Base-by-base conservation (phyloP, 2,888 invertebrate genomes). In the Dicycla oo region DNA sequence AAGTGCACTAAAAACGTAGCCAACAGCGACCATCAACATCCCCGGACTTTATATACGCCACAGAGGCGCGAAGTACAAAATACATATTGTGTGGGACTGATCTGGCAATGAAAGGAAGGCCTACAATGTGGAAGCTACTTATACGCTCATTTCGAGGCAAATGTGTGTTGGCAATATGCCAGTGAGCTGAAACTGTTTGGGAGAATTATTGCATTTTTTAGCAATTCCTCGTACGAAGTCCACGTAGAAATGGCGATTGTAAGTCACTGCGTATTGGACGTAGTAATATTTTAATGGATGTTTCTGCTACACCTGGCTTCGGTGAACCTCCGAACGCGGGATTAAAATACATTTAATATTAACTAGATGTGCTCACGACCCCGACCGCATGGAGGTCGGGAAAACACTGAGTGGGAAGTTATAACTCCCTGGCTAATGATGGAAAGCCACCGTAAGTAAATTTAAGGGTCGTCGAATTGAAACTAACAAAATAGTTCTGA, bases 141-240 rank as follows among this genome's bases (percentile, higher is more conserved):
- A 72, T 78, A 54, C 66, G 49, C 64, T 76, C 58, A 80, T 76
- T 73, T 71, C 53, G 67, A 69, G 57, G 65, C 66, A 72, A 72
- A 69, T 72, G 61, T 64, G 66, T 57, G 70, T 74, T 80, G 77
- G 81, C 78, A 63, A 69, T 66, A 72, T 62, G 78, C 78, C 83
- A 82, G 75, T 47, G 40, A 58, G 38, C 23, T 86, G 84, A 71
- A 78, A 75, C 61, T 71, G 65, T 78, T 81, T 66, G 26, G 57
- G 43, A 34, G 49, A 80, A 68, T 77, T 69, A 85, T 76, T 69
- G 72, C 71, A 83, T 66, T 84, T 82, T 82, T 77, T 71, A 23
- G 43, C 64, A 69, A 76, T 65, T 54, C 54, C 69, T 83, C 75
- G 73, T 63, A 78, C 53, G 47, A 51, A 51, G 54, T 54, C 49